Percentiles rank a stretch among this genome's conserved stretches.
phyloP scores from a whole-genome alignment of 92 coral and sea anemone genomes.

The Heliopora coerulea region DNA sequence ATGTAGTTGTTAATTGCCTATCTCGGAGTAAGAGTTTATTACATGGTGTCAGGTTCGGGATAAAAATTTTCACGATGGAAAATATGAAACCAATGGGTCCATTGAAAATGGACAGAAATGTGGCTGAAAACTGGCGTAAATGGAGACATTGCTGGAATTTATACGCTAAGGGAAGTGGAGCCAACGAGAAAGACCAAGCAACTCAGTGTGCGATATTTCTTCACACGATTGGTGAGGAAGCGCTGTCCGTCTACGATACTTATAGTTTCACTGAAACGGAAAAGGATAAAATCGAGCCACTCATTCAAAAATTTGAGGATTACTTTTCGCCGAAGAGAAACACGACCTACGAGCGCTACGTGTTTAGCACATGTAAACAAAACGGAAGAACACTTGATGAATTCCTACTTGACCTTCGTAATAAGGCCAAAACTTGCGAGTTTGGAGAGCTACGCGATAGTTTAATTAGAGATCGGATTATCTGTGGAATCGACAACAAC shows the following conservation, averaged over 20 bases:
- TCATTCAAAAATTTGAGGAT: constrained; percentile 11
- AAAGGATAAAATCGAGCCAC: neutral
- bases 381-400: constrained; percentile 15
- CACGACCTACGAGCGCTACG: constrained; percentile 18
- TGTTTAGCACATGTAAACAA: constrained; percentile 9
- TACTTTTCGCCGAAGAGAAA: constrained; percentile 26
- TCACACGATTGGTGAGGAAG: constrained; percentile 4
- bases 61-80: constrained; percentile 50
- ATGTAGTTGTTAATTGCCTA: no score
- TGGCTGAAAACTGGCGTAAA: constrained; percentile 28
- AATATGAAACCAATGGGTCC: constrained; percentile 31
- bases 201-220: constrained; percentile 5
- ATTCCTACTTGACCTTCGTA: neutral
- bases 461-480: constrained; percentile 16
- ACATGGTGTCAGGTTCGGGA: constrained; percentile 40
- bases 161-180: constrained; percentile 5
- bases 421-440: constrained; percentile 27
- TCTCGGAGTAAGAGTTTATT: no score
- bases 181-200: constrained; percentile 1
- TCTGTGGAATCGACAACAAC: constrained; percentile 3
- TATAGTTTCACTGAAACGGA: constrained; percentile 3
- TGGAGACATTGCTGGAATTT: constrained; percentile 3
- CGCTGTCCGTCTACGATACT: constrained; percentile 9
- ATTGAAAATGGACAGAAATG: neutral
- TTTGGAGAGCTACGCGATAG: constrained; percentile 8